Conservation (phyloP, 2,113 vertebrate species). For the Mesitornis unicolor region DNA sequence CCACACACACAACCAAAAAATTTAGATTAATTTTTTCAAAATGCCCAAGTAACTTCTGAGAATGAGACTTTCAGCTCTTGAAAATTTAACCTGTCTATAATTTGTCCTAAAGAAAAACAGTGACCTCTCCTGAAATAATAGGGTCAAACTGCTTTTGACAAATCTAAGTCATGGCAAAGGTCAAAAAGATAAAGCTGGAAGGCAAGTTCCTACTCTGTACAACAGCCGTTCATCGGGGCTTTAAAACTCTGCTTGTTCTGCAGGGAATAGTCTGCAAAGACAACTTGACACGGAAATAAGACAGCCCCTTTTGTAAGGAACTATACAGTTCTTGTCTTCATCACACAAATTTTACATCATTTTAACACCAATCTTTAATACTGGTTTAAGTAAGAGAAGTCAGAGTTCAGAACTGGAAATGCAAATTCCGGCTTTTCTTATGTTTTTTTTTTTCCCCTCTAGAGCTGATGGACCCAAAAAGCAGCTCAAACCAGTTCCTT, state of each 20-base stretch:
- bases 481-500: neutral
- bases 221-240: neutral
- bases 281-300: neutral
- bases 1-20: neutral
- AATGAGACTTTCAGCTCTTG: neutral
- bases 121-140: slow-evolving; percentile 6
- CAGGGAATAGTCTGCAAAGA: neutral
- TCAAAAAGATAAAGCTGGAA: slow-evolving; percentile 12
- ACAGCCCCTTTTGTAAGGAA: neutral
- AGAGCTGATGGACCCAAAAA: neutral
- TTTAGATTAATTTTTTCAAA: neutral
- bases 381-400: neutral
- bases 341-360: neutral
- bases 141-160: neutral
- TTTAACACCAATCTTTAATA: neutral
- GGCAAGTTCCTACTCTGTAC: neutral
- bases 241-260: neutral
- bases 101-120: slow-evolving; percentile 1
- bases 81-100: neutral
- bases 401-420: neutral
- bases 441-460: neutral
- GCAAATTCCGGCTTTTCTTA: neutral
- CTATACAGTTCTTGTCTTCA: neutral
- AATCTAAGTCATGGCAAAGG: slow-evolving; percentile 6
- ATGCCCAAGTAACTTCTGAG: neutral